Base-by-base conservation (phyloP, 2,888 invertebrate genomes). In the Callyntrura sp. region DNA sequence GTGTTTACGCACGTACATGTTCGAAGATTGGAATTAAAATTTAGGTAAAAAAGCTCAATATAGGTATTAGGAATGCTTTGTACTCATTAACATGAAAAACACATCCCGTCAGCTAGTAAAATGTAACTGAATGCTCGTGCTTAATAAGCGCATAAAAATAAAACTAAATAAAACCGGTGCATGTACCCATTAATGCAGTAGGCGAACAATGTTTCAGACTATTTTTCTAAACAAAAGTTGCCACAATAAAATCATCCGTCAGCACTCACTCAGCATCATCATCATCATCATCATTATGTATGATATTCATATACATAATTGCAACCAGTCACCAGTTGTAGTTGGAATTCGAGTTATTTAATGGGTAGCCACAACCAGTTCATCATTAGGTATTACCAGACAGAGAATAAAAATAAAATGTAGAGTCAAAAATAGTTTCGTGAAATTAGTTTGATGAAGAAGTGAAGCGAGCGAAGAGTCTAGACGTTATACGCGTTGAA, bases 301-400 rank as follows among this genome's bases (percentile, higher is more conserved):
- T 28, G 28, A 48, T 55, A 35, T 55, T 78, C 78, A 35, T 35
- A 35, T 35, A 78, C 51, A 78, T 78, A 78, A 78, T 78, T 78
- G 78, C 78, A 55, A 55, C 8, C 17, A 51, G 45, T 11, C 4
- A 55, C 8, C 17, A 51, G 45, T 11, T 4, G 51, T 76, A 6
- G 62, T 48, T 84, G 83, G 83, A 70, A 70, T 84, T 25, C 70
- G 70, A 68, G 83, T 70, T 84, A 68, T 48, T 48, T 70, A 84
- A 84, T 68, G 17, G 55, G 28, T 20, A 82, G 3, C 35, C 35
- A 35, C 35, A 35, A 35, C 48, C 48, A 65, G 82, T 65, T 65
- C 23, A 35, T 6, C 17, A 65, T 23, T 82, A 23, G 45, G 35
- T 35, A 35, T 35, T 35, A 35, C 45, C 45, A 23, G 81, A 65